Conservation (phyloP, 2,797 vertebrate genomes). For the Phyllotis vaccarum region DNA sequence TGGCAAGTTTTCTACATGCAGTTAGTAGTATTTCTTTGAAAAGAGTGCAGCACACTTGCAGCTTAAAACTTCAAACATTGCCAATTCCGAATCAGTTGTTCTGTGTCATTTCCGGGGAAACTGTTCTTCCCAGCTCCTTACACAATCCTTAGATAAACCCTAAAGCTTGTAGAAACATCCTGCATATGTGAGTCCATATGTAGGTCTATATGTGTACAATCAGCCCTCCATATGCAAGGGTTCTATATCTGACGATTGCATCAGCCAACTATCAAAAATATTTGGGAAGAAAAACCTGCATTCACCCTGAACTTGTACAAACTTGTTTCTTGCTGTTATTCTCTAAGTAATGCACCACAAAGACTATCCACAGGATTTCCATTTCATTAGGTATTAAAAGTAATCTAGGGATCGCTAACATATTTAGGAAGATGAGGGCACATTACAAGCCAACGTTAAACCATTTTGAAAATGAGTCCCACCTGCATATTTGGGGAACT, state of each 20-base stretch:
- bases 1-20: background rate
- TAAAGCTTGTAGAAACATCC: background rate
- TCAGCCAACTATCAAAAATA: background rate
- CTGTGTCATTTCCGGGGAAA: background rate
- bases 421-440: background rate
- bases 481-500: background rate
- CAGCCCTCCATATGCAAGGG: background rate
- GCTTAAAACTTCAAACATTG: background rate
- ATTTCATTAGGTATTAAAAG: background rate
- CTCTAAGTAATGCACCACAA: background rate
- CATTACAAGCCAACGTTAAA: background rate
- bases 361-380: background rate
- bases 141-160: constrained; percentile 1
- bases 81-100: background rate
- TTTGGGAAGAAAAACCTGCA: background rate
- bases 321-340: background rate
- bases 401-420: background rate
- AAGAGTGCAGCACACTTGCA: background rate
- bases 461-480: background rate
- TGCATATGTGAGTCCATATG: background rate
- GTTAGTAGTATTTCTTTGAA: constrained; percentile 1
- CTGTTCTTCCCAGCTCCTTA: background rate
- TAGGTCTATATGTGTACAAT: background rate
- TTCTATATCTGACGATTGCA: background rate
- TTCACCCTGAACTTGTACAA: background rate